Evolutionary conservation across 2,113 vertebrate species (phyloP).

Genomic region (Gopherus flavomarginatus): DNA sequence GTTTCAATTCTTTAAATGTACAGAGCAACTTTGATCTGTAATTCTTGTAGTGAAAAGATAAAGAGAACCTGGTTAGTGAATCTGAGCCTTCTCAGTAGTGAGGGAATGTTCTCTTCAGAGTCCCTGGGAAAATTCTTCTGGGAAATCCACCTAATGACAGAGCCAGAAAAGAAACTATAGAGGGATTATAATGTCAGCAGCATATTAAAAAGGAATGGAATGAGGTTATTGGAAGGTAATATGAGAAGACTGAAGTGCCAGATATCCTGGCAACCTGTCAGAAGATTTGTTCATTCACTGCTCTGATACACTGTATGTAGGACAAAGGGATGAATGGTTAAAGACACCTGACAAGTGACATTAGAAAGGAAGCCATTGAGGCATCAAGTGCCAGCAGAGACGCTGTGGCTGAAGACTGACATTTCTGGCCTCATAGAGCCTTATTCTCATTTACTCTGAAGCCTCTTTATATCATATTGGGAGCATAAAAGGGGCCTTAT

Average conservation of each 20-base stretch:
- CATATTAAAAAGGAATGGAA: not conserved
- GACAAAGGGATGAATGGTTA: conserved; percentile 1
- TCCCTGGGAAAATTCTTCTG: not conserved
- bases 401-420: not conserved
- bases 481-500: not conserved
- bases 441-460: not conserved
- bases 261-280: not conserved
- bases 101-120: not conserved
- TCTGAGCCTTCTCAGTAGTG: not conserved
- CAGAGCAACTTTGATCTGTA: not conserved
- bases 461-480: not conserved
- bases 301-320: not conserved
- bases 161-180: not conserved
- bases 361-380: not conserved
- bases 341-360: not conserved
- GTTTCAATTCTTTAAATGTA: not conserved
- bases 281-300: conserved; percentile 16
- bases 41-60: not conserved
- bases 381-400: not conserved
- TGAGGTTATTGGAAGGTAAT: not conserved
- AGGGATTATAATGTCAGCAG: not conserved
- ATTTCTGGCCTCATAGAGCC: not conserved
- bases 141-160: not conserved
- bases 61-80: not conserved
- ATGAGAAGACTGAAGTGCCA: not conserved